Conservation (phyloP, 2,113 vertebrate species). For the Carassius carassius region DNA sequence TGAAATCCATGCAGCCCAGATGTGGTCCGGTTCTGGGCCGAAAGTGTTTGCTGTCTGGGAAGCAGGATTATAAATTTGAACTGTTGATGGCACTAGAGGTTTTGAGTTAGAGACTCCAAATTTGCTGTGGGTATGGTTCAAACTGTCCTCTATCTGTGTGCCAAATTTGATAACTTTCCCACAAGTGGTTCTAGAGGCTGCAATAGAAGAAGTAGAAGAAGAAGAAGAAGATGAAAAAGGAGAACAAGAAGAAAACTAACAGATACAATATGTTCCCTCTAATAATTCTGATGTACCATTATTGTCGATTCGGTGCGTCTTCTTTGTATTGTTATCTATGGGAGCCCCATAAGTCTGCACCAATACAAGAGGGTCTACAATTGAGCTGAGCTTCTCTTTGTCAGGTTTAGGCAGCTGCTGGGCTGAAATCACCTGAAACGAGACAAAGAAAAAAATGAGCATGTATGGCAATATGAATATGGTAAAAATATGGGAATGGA, state of each 20-base stretch:
- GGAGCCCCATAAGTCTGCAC: slow-evolving; percentile 86
- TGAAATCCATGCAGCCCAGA: too few relatives aligned
- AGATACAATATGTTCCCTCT: too few relatives aligned
- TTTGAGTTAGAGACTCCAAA: background rate
- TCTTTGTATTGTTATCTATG: slow-evolving; percentile 80
- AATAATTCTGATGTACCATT: slow-evolving; percentile 77
- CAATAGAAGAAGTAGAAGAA: too few relatives aligned
- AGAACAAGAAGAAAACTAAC: too few relatives aligned
- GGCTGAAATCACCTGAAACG: slow-evolving; percentile 86
- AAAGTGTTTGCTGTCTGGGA: too few relatives aligned
- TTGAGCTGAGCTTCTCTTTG: slow-evolving; percentile 85
- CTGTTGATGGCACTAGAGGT: background rate
- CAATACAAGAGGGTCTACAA: slow-evolving; percentile 92
- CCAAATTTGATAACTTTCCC: background rate
- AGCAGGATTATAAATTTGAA: background rate
- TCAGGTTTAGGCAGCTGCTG: slow-evolving; percentile 95
- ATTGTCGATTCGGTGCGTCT: slow-evolving; percentile 85
- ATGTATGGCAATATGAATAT: background rate
- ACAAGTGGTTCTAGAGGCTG: too few relatives aligned
- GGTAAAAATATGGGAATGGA: background rate
- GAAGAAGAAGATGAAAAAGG: too few relatives aligned
- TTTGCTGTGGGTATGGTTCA: too few relatives aligned
- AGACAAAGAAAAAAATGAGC: background rate
- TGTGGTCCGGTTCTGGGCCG: too few relatives aligned
- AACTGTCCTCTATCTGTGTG: background rate